Evolutionary conservation across 2,888 invertebrate species (phyloP).

Genomic region (Sinopyrophorus schimmeli): DNA sequence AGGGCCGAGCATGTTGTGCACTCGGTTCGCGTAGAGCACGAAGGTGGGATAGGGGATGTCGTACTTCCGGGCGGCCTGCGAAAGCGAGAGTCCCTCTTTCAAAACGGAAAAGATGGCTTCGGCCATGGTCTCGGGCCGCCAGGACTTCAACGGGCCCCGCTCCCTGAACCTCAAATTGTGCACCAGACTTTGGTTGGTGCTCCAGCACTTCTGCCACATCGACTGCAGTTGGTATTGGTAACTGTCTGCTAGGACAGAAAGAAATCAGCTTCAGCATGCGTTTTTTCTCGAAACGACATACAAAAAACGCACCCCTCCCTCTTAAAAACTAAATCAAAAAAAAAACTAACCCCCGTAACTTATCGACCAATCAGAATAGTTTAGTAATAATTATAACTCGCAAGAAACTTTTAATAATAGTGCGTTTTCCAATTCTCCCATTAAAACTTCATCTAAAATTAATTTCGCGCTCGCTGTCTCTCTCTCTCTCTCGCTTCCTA

Average conservation of each 20-base stretch:
- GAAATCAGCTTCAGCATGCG: constrained; percentile 15
- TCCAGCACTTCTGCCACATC: constrained; percentile 97
- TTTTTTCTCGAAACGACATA: too few species aligned
- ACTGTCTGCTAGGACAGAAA: constrained; percentile 75
- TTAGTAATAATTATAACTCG: constrained; percentile 6
- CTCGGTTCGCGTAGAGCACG: constrained; percentile 88
- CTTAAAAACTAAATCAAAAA: too few species aligned
- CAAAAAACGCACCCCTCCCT: too few species aligned
- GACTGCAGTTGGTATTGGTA: constrained; percentile 94
- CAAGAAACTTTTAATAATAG: constrained; percentile 23
- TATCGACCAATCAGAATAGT: too few species aligned
- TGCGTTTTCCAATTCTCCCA: too few species aligned
- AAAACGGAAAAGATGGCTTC: constrained; percentile 92
- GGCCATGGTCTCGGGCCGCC: constrained; percentile 94
- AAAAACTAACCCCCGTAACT: too few species aligned
- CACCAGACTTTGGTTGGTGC: constrained; percentile 87
- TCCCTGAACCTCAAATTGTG: constrained; percentile 91
- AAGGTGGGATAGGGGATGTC: constrained; percentile 95
- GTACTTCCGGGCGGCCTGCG: constrained; percentile 90
- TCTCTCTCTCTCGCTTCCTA: too few species aligned
- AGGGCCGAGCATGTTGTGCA: constrained; percentile 92
- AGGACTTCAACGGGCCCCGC: constrained; percentile 88
- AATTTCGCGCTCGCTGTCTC: too few species aligned
- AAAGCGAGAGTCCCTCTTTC: constrained; percentile 85
- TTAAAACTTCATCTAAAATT: too few species aligned